Conservation (phyloP, 2,888 invertebrate genomes). For the Acanthopleura granulata region DNA sequence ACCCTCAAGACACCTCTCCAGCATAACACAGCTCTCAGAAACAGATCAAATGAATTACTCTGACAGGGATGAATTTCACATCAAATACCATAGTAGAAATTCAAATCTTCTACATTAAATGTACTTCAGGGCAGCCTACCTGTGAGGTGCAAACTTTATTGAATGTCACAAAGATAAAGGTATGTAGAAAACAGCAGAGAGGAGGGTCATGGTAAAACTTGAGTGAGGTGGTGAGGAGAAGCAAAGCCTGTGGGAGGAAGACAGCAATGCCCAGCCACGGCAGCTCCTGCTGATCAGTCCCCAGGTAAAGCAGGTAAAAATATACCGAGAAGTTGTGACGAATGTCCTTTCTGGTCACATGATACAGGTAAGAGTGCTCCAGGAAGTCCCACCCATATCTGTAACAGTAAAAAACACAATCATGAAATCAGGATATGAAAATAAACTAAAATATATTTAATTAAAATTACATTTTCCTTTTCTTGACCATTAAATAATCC, state of each 20-base stretch:
- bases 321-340: constrained; percentile 97
- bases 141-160: constrained; percentile 98
- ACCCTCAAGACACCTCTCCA: too few species aligned
- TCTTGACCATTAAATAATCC: too few species aligned
- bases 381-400: constrained; percentile 90
- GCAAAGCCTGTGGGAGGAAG: constrained; percentile 79
- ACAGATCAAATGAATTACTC: too few species aligned
- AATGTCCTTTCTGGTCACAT: constrained; percentile 87
- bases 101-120: not conserved
- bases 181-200: constrained; percentile 87
- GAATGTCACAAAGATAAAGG: constrained; percentile 89
- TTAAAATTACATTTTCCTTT: too few species aligned
- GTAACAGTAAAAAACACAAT: constrained; percentile 27
- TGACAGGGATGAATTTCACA: too few species aligned
- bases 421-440: not conserved
- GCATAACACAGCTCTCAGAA: too few species aligned
- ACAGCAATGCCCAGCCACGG: constrained; percentile 76
- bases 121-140: constrained; percentile 42
- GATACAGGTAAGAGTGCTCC: constrained; percentile 93
- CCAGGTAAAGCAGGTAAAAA: constrained; percentile 91
- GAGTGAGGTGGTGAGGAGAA: constrained; percentile 48
- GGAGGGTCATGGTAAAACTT: constrained; percentile 76
- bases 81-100: too few species aligned
- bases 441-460: not conserved
- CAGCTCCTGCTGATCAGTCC: constrained; percentile 34